Evolutionary conservation across 2,797 vertebrate genomes (phyloP), one percentile per base, ranked within the genome.

Genomic region (Microctenopoma stevenorrisi): DNA sequence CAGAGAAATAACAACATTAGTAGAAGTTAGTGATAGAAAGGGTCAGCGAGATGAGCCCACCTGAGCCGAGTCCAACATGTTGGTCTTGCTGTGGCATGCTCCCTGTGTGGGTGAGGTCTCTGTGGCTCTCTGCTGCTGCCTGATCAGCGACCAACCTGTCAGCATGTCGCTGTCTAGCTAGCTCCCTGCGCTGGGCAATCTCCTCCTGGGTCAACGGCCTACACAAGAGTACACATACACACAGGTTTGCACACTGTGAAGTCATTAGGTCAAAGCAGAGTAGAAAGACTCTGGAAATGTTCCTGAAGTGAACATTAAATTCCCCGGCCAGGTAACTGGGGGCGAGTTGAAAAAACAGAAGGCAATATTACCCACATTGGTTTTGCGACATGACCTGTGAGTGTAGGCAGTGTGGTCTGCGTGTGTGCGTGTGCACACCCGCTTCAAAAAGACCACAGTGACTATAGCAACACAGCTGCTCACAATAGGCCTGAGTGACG

Each of bases 121-220:
- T 90, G 1, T 66, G 9, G 7, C 68, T 70, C 4, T 89, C 90
- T 72, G 85, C 73, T 66, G 84, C 84, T 0, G 64, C 85, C 83
- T 93, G 94, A 57, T 43, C 85, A 9, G 90, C 91, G 7, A 91
- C 91, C 77, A 96, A 54, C 84, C 89, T 96, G 67, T 98, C 95
- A 0, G 96, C 95, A 0, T 97, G 97, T 64, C 95, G 94, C 81
- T 68, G 94, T 61, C 96, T 90, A 0, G 93, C 96, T 33, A 91
- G 58, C 18, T 97, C 96, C 7, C 94, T 92, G 37, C 97, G 94
- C 85, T 95, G 92, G 18, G 90, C 83, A 9, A 99, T 94, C 89
- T 97, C 96, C 70, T 97, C 96, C 68, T 93, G 95, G 59, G 95
- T 96, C 89, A 99, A 88, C 2, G 95, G 96, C 81, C 98, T 91